A percentile compares a stretch with the other conserved stretches of the same genome.
Conservation (phyloP, 2,888 invertebrate genomes). For the Rhopalosiphum nymphaeae region DNA sequence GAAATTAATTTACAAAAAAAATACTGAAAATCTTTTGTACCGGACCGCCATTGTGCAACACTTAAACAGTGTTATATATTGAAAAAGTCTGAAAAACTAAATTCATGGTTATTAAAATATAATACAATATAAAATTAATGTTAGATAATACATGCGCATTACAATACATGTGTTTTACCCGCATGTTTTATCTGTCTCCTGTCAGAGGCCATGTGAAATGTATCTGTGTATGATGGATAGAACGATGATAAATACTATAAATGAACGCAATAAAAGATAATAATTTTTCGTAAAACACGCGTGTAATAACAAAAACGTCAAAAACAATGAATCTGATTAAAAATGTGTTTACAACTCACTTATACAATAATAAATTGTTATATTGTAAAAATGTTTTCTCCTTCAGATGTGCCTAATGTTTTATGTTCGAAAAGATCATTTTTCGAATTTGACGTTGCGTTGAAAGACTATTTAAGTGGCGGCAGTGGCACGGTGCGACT, state of each 20-base stretch:
- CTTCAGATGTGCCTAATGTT: not conserved
- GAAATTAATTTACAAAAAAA: not conserved
- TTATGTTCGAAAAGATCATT: not conserved
- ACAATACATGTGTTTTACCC: not conserved
- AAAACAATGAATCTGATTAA: not conserved
- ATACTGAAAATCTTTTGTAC: not conserved
- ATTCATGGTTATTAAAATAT: not conserved
- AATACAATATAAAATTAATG: not conserved
- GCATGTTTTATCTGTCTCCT: not conserved
- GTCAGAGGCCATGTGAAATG: not conserved
- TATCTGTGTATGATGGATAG: not conserved
- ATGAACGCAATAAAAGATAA: conserved; percentile 4
- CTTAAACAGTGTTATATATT: not conserved
- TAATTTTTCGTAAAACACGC: not conserved
- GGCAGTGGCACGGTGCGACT: not conserved
- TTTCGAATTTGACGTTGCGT: not conserved
- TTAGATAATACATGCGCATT: not conserved
- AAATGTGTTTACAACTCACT: not conserved
- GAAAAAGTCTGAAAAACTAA: not conserved
- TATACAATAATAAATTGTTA: not conserved
- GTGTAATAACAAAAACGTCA: not conserved
- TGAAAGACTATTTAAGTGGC: not conserved
- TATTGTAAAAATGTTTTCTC: not conserved
- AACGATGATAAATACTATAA: not conserved
- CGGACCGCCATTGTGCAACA: not conserved